Conservation (phyloP, 2,113 vertebrate species). For the Notechis scutatus region DNA sequence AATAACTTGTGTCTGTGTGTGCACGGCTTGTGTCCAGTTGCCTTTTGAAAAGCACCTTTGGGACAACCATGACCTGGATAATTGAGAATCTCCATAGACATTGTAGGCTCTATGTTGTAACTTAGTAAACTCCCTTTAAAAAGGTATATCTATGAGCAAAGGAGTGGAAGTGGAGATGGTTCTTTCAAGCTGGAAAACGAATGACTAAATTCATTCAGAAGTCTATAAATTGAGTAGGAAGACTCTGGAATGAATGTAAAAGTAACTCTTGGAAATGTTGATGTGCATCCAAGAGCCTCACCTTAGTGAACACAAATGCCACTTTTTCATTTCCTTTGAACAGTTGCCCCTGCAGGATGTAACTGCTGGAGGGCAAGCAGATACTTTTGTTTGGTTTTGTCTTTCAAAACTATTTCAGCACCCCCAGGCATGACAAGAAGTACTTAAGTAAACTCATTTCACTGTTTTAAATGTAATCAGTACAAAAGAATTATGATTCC, state of each 20-base stretch:
- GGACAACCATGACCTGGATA: background rate
- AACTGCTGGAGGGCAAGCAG: background rate
- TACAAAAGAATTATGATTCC: background rate
- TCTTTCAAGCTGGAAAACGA: background rate
- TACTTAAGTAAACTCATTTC: slow-evolving; percentile 9
- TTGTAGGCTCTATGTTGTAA: background rate
- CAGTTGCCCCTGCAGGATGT: slow-evolving; percentile 4
- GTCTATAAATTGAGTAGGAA: background rate
- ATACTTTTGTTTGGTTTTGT: slow-evolving; percentile 43
- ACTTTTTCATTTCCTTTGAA: accelerated
- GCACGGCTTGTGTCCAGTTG: background rate
- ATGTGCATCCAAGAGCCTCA: background rate
- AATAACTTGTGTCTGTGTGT: no score
- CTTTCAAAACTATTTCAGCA: slow-evolving; percentile 35
- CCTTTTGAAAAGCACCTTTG: background rate
- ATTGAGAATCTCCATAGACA: background rate
- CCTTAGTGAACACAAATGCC: background rate
- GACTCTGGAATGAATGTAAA: background rate
- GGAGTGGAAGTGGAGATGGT: background rate
- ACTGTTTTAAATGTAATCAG: background rate
- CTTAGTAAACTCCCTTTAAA: background rate
- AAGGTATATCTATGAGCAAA: background rate
- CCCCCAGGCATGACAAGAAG: slow-evolving; percentile 45
- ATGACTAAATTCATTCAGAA: background rate
- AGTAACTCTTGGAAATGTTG: background rate